phyloP scores from a whole-genome alignment of 2,888 invertebrate species.

The Pollenia griseotomentosa region DNA sequence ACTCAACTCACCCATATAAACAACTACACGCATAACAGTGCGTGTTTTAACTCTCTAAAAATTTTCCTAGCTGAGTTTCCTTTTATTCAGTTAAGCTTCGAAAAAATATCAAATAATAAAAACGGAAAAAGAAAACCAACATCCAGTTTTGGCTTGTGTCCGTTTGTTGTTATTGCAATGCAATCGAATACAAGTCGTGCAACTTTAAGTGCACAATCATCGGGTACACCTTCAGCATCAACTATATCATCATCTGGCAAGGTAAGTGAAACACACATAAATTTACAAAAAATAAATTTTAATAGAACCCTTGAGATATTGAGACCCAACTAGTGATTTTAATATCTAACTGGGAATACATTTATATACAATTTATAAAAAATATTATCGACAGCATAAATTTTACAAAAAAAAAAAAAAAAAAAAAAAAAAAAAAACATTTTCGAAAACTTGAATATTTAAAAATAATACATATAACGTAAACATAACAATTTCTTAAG shows the following conservation, averaged over 20 bases:
- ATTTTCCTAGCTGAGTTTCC: conserved; percentile 40
- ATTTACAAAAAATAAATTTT: background rate
- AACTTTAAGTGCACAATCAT: conserved; percentile 82
- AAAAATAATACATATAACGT: too few species aligned
- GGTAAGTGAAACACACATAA: conserved; percentile 75
- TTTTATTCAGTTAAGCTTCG: conserved; percentile 18
- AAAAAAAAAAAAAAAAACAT: too few species aligned
- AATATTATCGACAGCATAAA: too few species aligned
- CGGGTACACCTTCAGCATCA: conserved; percentile 82
- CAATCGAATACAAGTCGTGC: conserved; percentile 81
- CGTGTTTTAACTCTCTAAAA: conserved; percentile 1
- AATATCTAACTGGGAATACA: too few species aligned
- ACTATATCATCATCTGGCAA: conserved; percentile 82
- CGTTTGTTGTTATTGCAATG: conserved; percentile 76
- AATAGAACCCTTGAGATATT: background rate
- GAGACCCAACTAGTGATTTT: background rate
- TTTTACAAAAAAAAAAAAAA: too few species aligned
- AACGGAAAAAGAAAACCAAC: background rate
- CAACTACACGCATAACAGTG: background rate
- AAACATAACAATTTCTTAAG: too few species aligned
- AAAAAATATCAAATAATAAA: background rate
- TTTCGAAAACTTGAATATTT: too few species aligned
- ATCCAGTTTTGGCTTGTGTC: conserved; percentile 45
- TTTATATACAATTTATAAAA: too few species aligned
- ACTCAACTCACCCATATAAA: background rate